phyloP scores from a whole-genome alignment of 2,797 vertebrate species.

The Pipistrellus pygmaeus region DNA sequence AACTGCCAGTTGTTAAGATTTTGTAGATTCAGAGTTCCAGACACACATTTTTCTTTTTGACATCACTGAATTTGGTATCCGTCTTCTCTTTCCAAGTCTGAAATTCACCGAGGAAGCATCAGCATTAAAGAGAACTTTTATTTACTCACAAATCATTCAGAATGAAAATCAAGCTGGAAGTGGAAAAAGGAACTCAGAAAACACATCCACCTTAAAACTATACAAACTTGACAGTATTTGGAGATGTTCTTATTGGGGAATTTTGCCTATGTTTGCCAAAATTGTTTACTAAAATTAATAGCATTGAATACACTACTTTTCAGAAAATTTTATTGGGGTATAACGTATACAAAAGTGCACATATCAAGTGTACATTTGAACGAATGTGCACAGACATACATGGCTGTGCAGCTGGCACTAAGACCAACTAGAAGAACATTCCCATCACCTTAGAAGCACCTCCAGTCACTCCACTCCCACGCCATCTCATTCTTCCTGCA shows the following conservation, averaged over 20 bases:
- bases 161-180: conserved; percentile 7
- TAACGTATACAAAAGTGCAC: not conserved
- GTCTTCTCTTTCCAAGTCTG: not conserved
- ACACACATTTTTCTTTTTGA: conserved; percentile 23
- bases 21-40: conserved; percentile 38
- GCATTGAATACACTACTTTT: not conserved
- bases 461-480: not conserved
- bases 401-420: not conserved
- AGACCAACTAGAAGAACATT: not conserved
- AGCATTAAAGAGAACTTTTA: conserved; percentile 2
- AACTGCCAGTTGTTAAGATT: conserved; percentile 27
- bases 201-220: not conserved
- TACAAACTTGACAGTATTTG: not conserved
- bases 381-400: not conserved
- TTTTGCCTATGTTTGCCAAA: conserved; percentile 40
- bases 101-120: conserved; percentile 47
- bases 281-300: conserved; percentile 51
- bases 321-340: not conserved
- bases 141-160: conserved; percentile 57
- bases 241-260: conserved; percentile 1
- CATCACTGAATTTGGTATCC: not conserved
- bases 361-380: not conserved
- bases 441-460: not conserved
- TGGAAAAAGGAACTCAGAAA: conserved; percentile 24
- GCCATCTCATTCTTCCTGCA: not conserved